These are phyloP conservation scores for Cetonia aurata DNA, from an alignment of 2,888 invertebrate species.

Conservation along the genomic window DNA sequence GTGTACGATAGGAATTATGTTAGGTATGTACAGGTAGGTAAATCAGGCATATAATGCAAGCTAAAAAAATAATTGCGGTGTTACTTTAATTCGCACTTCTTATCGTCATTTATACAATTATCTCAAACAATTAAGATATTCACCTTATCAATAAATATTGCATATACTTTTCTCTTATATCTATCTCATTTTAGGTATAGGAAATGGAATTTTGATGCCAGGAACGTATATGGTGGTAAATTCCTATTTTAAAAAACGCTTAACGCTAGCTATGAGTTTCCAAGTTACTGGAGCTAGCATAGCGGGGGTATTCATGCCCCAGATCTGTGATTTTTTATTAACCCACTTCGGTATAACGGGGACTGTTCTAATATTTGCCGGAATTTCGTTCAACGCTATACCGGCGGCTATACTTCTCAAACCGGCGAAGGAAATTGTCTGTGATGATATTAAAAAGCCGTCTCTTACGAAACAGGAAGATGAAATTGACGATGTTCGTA, in stretches of 20 bases:
- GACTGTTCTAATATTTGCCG: constrained; percentile 68
- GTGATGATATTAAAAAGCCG: constrained; percentile 29
- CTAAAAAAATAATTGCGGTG: too few species aligned
- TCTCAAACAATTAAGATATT: too few species aligned
- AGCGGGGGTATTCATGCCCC: constrained; percentile 68
- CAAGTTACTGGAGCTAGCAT: constrained; percentile 67
- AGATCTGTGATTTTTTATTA: constrained; percentile 65
- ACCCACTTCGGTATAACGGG: constrained; percentile 63
- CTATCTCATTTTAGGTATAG: constrained; percentile 62
- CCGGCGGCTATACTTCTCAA: constrained; percentile 67
- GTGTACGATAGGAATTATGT: constrained; percentile 63
- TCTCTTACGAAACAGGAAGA: constrained; percentile 38
- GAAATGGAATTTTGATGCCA: constrained; percentile 66
- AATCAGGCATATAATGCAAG: background rate
- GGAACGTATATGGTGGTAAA: constrained; percentile 67
- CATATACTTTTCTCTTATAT: too few species aligned
- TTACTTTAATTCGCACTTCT: too few species aligned
- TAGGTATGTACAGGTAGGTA: constrained; percentile 55
- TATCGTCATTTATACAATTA: too few species aligned
- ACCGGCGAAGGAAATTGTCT: constrained; percentile 60
- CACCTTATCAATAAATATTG: too few species aligned
- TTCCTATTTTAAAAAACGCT: constrained; percentile 67
- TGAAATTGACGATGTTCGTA: constrained; percentile 41
- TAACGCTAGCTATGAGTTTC: constrained; percentile 67
- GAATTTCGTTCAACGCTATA: constrained; percentile 66